These are phyloP conservation scores for Zelostemma sp. DNA, from an alignment of 1,140 invertebrate species.

Conservation along the genomic window DNA sequence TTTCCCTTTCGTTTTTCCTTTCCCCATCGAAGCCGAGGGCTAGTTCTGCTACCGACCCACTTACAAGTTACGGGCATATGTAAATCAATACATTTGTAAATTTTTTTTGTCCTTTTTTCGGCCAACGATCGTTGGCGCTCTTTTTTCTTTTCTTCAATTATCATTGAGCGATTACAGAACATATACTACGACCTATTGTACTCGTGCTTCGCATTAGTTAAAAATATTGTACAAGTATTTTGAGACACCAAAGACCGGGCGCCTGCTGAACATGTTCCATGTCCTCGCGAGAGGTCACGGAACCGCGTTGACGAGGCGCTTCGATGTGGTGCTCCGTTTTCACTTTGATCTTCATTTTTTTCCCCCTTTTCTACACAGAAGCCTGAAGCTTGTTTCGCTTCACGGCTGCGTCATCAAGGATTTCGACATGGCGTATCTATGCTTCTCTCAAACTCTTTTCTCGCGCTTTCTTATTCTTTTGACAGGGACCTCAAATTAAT, in stretches of 20 bases:
- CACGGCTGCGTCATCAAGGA: constrained; percentile 61
- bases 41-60: constrained; percentile 59
- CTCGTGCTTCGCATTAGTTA: constrained; percentile 62
- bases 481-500: too few species aligned
- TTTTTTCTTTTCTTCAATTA: constrained; percentile 60
- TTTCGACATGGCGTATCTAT: constrained; percentile 59
- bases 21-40: constrained; percentile 19
- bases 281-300: too few species aligned
- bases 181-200: constrained; percentile 72
- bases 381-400: constrained; percentile 62
- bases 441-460: constrained; percentile 37
- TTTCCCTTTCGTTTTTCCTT: too few species aligned
- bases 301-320: constrained; percentile 19
- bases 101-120: constrained; percentile 65
- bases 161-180: constrained; percentile 70
- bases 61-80: constrained; percentile 72
- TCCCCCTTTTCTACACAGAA: constrained; percentile 47
- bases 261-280: constrained; percentile 39
- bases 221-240: constrained; percentile 64
- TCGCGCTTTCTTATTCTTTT: constrained; percentile 23
- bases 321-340: constrained; percentile 50
- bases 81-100: constrained; percentile 73
- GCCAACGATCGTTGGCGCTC: constrained; percentile 44
- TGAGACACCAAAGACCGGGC: constrained; percentile 55
- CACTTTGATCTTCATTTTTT: constrained; percentile 28